Evolutionary conservation across 2,797 vertebrate species (phyloP).

Genomic region (Danio aesculapii): DNA sequence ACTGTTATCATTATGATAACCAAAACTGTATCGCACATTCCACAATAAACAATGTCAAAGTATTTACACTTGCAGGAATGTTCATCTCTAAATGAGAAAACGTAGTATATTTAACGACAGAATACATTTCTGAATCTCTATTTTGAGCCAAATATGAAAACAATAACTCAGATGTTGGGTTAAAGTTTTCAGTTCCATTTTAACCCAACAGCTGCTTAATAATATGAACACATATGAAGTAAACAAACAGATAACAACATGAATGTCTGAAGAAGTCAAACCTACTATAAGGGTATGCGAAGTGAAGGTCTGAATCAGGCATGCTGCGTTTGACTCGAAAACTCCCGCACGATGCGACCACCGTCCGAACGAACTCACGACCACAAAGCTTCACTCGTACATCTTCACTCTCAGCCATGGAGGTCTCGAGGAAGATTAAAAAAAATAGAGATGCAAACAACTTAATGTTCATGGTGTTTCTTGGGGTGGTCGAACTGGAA

Average conservation of each 20-base stretch:
- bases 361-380: slow-evolving; percentile 76
- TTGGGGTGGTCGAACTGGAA: not conserved
- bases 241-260: too few species aligned
- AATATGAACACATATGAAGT: not conserved
- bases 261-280: slow-evolving; percentile 6
- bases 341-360: slow-evolving; percentile 74
- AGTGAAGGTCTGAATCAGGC: slow-evolving; percentile 9
- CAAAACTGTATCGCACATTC: too few species aligned
- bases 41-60: too few species aligned
- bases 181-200: too few species aligned
- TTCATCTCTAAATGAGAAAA: not conserved
- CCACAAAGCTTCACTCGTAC: slow-evolving; percentile 76
- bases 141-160: too few species aligned
- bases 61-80: too few species aligned
- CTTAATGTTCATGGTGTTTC: slow-evolving; percentile 65
- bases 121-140: too few species aligned
- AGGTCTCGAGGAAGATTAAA: slow-evolving; percentile 59
- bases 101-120: not conserved
- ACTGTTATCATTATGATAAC: too few species aligned
- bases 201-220: not conserved
- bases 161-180: too few species aligned
- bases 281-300: slow-evolving; percentile 33
- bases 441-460: slow-evolving; percentile 66
- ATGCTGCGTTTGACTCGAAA: slow-evolving; percentile 68
- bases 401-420: slow-evolving; percentile 66